Base-by-base conservation (phyloP, 2,888 invertebrate genomes). In the Agriopis marginaria region DNA sequence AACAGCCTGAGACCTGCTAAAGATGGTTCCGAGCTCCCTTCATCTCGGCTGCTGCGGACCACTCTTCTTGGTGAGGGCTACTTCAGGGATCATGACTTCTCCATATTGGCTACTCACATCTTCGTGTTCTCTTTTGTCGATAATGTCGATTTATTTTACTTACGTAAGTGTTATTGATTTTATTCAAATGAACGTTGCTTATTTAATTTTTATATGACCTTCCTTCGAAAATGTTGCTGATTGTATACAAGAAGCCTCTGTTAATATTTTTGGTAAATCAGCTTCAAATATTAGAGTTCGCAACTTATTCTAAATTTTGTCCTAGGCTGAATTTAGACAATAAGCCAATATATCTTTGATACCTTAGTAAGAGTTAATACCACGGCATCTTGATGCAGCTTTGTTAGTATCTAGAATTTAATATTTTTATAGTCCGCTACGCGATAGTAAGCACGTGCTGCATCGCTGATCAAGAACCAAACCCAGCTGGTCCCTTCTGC, bases 11-110 rank as follows among this genome's bases (percentile, higher is more conserved):
- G 84, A 12, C 78, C 84, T 42, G 79, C 84, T 0, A 72, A 51
- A 40, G 81, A 83, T 32, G 86, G 86, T 0, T 79, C 79, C 0
- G 80, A 81, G 39, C 73, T 86, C 4, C 86, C 86, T 0, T 84
- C 84, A 2, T 39, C 84, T 2, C 78, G 86, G 5, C 49, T 74
- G 0, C 65, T 86, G 12, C 79, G 85, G 40, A 83, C 84, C 11
- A 75, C 75, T 9, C 74, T 86, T 6, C 71, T 86, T 4, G 78
- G 76, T 0, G 85, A 84, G 8, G 86, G 86, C 0, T 73, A 68
- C 66, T 70, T 77, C 55, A 62, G 75, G 8, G 75, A 78, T 44
- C 79, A 82, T 11, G 66, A 81, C 32, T 85, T 84, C 73, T 80
- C 81, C 4, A 74, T 72, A 0, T 67, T 86, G 0, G 75, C 81